Conservation (phyloP, 2,113 vertebrate genomes). For the Crocuta crocuta region DNA sequence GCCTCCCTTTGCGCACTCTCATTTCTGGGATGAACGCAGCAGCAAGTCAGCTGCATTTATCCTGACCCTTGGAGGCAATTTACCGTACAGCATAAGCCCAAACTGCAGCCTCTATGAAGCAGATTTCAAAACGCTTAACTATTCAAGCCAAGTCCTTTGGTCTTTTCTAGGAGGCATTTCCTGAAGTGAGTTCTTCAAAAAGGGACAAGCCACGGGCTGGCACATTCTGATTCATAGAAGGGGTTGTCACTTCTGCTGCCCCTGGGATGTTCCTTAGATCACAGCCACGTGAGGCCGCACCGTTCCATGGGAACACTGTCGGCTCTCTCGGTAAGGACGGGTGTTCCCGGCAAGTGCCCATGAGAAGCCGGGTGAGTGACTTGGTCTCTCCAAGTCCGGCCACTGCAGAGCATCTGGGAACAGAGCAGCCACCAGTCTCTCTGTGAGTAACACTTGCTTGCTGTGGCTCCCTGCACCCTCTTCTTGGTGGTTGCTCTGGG, state of each 20-base stretch:
- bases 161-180: neutral
- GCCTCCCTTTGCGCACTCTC: neutral
- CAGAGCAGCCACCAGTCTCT: no score
- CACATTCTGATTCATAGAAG: neutral
- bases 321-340: accelerated
- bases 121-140: neutral
- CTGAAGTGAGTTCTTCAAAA: neutral
- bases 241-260: accelerated
- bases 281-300: accelerated
- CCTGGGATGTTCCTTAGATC: accelerated
- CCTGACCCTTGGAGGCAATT: neutral
- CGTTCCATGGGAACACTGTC: accelerated
- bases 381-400: neutral
- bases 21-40: neutral
- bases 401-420: neutral
- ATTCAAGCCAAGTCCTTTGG: neutral
- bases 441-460: accelerated
- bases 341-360: neutral
- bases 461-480: neutral
- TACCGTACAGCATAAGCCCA: accelerated
- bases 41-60: neutral
- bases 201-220: no score
- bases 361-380: accelerated
- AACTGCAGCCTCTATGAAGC: neutral
- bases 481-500: neutral